These are phyloP conservation scores for Punctoribates punctum DNA, from an alignment of 2,888 invertebrate species.

Conservation along the genomic window DNA sequence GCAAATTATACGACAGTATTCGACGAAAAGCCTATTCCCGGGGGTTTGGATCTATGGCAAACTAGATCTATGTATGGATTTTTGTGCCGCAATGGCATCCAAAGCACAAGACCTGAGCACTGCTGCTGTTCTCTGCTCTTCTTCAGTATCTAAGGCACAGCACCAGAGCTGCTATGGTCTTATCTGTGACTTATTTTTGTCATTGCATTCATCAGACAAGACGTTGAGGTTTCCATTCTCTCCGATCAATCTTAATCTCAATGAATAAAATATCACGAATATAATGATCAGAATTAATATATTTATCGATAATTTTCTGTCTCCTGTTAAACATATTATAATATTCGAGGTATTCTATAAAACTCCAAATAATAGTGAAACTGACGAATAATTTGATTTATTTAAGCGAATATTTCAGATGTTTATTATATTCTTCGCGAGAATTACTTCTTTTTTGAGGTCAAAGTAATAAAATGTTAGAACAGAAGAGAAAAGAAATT, in stretches of 20 bases:
- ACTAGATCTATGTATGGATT: slow-evolving; percentile 22
- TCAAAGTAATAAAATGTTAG: background rate
- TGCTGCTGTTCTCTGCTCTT: background rate
- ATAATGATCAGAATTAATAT: background rate
- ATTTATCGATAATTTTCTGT: background rate
- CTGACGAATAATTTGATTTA: too few relatives aligned
- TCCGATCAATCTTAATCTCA: slow-evolving; percentile 1
- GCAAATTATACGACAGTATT: slow-evolving; percentile 28
- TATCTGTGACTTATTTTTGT: background rate
- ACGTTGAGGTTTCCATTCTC: slow-evolving; percentile 2
- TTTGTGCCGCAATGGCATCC: slow-evolving; percentile 10
- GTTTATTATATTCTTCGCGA: background rate
- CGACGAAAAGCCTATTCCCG: slow-evolving; percentile 17
- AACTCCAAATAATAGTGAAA: too few relatives aligned
- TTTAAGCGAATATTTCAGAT: background rate
- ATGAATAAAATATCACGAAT: background rate
- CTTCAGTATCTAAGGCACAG: background rate
- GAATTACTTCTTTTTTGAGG: background rate
- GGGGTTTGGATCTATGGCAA: slow-evolving; percentile 7
- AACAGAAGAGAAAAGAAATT: background rate
- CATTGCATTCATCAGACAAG: background rate
- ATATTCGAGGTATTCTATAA: too few relatives aligned
- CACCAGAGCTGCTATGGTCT: background rate
- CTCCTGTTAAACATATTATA: too few relatives aligned
- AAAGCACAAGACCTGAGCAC: slow-evolving; percentile 14